These are phyloP conservation scores for Bergia sp. DNA, from an alignment of 92 coral and sea anemone genomes.

Conservation along the genomic window DNA sequence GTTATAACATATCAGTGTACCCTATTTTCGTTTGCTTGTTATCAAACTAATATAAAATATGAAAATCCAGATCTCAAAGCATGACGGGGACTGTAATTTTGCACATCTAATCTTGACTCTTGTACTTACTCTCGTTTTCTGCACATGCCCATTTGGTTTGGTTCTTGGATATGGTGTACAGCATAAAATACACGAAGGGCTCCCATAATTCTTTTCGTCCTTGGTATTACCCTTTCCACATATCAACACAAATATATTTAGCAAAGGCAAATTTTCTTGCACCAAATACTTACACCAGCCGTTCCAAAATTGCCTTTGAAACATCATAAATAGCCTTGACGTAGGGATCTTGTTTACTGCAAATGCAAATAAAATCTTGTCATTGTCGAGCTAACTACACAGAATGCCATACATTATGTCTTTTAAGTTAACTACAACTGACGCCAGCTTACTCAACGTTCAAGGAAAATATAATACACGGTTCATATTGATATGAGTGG, in stretches of 20 bases:
- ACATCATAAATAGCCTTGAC: constrained; percentile 12
- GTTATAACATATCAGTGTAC: too few species aligned
- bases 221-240: background rate
- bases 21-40: too few species aligned
- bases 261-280: background rate
- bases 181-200: too few species aligned
- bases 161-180: background rate
- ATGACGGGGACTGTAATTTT: too few species aligned
- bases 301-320: constrained; percentile 13
- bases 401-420: background rate
- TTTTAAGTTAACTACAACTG: background rate
- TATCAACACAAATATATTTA: background rate
- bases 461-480: too few species aligned
- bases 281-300: constrained; percentile 14
- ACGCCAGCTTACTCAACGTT: too few species aligned
- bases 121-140: too few species aligned
- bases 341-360: background rate
- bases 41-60: too few species aligned
- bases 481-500: too few species aligned
- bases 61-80: too few species aligned
- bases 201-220: background rate
- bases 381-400: background rate
- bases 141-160: too few species aligned
- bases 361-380: background rate
- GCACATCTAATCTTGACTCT: too few species aligned